These are phyloP conservation scores for Ametastegia equiseti DNA, from an alignment of 2,888 invertebrate genomes.

Conservation along the genomic window DNA sequence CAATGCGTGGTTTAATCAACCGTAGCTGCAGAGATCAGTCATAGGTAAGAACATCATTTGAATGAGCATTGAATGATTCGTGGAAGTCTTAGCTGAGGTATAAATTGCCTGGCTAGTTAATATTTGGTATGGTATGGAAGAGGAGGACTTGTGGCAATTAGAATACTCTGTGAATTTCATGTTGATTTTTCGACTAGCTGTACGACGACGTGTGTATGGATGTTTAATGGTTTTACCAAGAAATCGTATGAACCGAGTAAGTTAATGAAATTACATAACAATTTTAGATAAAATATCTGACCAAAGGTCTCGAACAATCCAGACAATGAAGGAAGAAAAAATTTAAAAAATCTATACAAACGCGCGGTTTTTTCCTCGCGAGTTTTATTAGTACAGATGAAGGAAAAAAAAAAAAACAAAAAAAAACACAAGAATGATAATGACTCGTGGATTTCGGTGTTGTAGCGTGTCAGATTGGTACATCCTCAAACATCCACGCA, in stretches of 20 bases:
- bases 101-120: no score
- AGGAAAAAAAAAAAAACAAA: no score
- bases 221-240: not conserved
- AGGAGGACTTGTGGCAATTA: constrained; percentile 2
- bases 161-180: constrained; percentile 6
- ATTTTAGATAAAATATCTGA: not conserved
- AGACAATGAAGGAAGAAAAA: no score
- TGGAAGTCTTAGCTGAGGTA: not conserved
- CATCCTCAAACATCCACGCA: not conserved
- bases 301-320: no score
- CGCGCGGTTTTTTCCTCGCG: not conserved
- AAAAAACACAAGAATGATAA: constrained; percentile 36
- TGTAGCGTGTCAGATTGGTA: constrained; percentile 1
- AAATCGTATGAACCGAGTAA: not conserved
- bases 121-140: not conserved
- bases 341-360: not conserved
- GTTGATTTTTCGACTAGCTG: constrained; percentile 3
- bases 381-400: not conserved
- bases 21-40: not conserved
- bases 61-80: constrained; percentile 15
- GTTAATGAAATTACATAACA: not conserved
- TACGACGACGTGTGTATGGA: not conserved
- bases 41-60: constrained; percentile 4
- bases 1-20: not conserved
- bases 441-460: not conserved